A percentile compares a stretch with the other conserved stretches of the same genome.
phyloP scores from a whole-genome alignment of 2,888 invertebrate species.

The Thalpophila matura region DNA sequence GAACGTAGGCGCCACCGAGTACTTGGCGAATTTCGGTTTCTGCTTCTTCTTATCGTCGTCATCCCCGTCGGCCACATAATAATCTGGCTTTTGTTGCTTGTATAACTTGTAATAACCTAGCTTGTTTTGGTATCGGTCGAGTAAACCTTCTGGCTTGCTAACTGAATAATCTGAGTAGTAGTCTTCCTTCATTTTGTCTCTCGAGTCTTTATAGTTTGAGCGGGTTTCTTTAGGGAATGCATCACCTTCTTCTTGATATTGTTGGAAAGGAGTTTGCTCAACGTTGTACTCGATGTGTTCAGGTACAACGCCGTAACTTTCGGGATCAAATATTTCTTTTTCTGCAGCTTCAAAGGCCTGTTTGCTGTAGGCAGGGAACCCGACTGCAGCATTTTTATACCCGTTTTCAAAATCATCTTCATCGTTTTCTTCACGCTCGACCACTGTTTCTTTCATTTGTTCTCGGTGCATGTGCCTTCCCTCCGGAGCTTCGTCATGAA shows the following conservation, averaged over 20 bases:
- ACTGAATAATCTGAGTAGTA: conserved; percentile 83
- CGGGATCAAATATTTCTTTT: conserved; percentile 81
- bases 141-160: conserved; percentile 79
- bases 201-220: conserved; percentile 78
- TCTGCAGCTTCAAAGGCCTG: conserved; percentile 72
- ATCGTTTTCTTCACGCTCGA: conserved; percentile 80
- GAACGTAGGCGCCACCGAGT: conserved; percentile 70
- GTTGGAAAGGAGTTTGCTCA: conserved; percentile 78
- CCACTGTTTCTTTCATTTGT: conserved; percentile 75
- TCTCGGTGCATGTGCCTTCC: conserved; percentile 76
- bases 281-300: conserved; percentile 74
- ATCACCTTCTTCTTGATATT: conserved; percentile 81
- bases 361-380: conserved; percentile 81
- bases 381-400: conserved; percentile 84
- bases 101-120: conserved; percentile 82
- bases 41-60: conserved; percentile 71
- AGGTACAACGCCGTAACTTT: conserved; percentile 75
- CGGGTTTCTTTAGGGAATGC: conserved; percentile 79
- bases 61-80: conserved; percentile 67
- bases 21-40: conserved; percentile 75
- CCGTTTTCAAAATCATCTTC: conserved; percentile 87
- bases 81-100: conserved; percentile 79
- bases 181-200: conserved; percentile 81
- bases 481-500: conserved; percentile 80
- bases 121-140: conserved; percentile 78